Evolutionary conservation across 2,888 invertebrate genomes (phyloP).

Genomic region (Uropetala carovei): DNA sequence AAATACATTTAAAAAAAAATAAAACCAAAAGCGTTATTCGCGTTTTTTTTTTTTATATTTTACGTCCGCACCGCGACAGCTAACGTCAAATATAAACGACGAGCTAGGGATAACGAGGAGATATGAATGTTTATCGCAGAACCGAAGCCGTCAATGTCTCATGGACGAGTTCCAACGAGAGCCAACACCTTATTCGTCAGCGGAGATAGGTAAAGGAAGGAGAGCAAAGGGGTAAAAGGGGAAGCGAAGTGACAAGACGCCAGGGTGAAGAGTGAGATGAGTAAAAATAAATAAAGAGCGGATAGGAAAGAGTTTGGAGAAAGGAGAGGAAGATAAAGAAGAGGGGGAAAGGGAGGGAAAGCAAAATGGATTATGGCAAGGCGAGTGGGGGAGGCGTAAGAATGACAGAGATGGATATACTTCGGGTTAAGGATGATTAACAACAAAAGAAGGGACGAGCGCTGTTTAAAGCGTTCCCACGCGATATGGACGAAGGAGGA

Average conservation of each 20-base stretch:
- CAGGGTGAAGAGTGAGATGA: not conserved
- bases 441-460: not conserved
- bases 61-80: constrained; percentile 17
- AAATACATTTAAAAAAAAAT: not conserved
- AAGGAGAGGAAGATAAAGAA: not conserved
- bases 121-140: constrained; percentile 8
- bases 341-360: not conserved
- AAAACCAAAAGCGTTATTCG: too few species aligned
- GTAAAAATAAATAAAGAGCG: not conserved
- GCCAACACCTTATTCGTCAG: not conserved
- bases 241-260: not conserved
- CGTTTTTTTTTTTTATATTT: not conserved
- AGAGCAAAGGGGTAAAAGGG: not conserved
- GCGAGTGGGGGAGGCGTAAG: not conserved
- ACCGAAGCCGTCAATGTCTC: constrained; percentile 25
- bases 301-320: not conserved
- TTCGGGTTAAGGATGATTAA: not conserved
- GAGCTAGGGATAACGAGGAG: constrained; percentile 18
- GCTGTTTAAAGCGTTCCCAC: not conserved
- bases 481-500: too few species aligned
- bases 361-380: not conserved
- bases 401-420: constrained; percentile 20
- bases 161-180: not conserved
- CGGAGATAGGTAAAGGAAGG: not conserved
- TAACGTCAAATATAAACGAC: constrained; percentile 4